Conservation (phyloP, 1,140 invertebrate species). For the Drosophila repletoides region DNA sequence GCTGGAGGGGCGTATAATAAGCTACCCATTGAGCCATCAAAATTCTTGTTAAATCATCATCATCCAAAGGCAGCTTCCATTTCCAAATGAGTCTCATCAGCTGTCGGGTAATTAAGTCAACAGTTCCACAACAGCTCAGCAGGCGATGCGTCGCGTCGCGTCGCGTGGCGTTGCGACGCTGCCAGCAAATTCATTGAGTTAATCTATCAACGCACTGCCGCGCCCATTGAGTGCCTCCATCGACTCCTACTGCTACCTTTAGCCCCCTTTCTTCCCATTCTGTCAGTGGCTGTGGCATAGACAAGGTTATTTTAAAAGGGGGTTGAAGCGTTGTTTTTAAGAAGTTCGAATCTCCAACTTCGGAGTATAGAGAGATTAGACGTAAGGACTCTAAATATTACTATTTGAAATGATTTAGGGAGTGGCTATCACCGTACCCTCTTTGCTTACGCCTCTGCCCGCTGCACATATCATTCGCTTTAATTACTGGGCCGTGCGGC, state of each 20-base stretch:
- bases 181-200: slow-evolving; percentile 62
- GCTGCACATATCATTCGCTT: slow-evolving; percentile 54
- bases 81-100: slow-evolving; percentile 1
- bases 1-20: slow-evolving; percentile 4
- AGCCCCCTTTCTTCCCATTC: too few relatives aligned
- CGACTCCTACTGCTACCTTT: background rate
- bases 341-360: too few relatives aligned
- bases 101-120: slow-evolving; percentile 50
- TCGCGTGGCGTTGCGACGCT: slow-evolving; percentile 26
- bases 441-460: too few relatives aligned
- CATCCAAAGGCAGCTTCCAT: slow-evolving; percentile 2
- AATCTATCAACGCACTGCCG: slow-evolving; percentile 63
- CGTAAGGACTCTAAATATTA: too few relatives aligned
- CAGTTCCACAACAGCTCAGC: too few relatives aligned
- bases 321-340: too few relatives aligned
- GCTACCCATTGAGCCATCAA: slow-evolving; percentile 13
- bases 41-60: background rate
- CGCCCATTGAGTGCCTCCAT: background rate
- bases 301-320: too few relatives aligned
- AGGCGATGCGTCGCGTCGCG: too few relatives aligned
- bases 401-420: too few relatives aligned
- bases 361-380: too few relatives aligned
- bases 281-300: too few relatives aligned
- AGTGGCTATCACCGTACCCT: too few relatives aligned
- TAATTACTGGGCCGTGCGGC: slow-evolving; percentile 56